A percentile compares a stretch with the other conserved stretches of the same genome.
phyloP scores from a whole-genome alignment of 64 coral and sea anemone genomes.

The Dendronephthya gigantea region DNA sequence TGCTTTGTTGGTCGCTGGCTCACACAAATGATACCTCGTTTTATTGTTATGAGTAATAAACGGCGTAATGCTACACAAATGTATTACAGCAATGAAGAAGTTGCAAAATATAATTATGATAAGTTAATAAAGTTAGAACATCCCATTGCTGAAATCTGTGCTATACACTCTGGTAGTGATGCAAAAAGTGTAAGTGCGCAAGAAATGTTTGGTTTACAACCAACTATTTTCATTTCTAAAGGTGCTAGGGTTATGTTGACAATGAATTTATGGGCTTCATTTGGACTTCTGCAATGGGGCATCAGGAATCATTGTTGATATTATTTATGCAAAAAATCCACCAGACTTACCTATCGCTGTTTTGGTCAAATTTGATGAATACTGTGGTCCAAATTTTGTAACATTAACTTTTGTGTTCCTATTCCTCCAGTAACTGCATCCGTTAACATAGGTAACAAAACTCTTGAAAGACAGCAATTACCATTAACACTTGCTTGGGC shows the following conservation, averaged over 20 bases:
- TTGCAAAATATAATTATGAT: neutral
- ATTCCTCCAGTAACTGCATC: neutral
- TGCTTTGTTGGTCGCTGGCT: too few species aligned
- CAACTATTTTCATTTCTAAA: neutral
- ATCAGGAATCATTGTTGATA: slow-evolving; percentile 2
- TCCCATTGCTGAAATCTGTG: neutral
- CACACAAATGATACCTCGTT: too few species aligned
- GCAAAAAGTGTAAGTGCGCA: slow-evolving; percentile 1
- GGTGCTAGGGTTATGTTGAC: slow-evolving; percentile 4
- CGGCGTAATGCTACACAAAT: neutral
- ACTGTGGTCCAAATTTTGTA: slow-evolving; percentile 4
- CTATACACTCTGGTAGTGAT: slow-evolving; percentile 5
- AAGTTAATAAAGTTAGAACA: neutral
- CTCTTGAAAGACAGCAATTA: neutral
- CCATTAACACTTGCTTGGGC: neutral
- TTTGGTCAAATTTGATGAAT: slow-evolving; percentile 7
- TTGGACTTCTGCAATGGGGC: slow-evolving; percentile 7
- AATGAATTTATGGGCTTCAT: slow-evolving; percentile 6
- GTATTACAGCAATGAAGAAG: slow-evolving; percentile 9
- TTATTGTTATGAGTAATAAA: too few species aligned
- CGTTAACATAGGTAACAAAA: neutral
- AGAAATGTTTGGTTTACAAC: slow-evolving; percentile 1
- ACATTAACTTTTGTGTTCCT: slow-evolving; percentile 2
- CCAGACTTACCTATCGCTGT: neutral
- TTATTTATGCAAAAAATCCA: slow-evolving; percentile 13